Percentiles rank a stretch among this genome's conserved stretches.
Conservation (phyloP, 2,888 invertebrate genomes). For the Drosophila colorata region DNA sequence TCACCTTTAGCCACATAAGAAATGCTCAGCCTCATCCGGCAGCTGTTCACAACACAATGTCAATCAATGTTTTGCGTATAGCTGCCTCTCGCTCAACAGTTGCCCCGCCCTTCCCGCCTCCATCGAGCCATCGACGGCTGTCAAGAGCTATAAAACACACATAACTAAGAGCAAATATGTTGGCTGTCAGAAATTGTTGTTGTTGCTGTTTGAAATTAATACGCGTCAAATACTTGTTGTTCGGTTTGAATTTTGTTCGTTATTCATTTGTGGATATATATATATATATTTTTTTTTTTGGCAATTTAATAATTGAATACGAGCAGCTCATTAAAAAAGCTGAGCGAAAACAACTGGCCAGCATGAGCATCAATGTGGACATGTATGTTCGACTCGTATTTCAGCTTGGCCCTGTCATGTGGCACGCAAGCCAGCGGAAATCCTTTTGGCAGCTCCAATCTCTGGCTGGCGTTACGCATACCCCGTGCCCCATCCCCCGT, state of each 20-base stretch:
- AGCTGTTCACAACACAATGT: conserved; percentile 69
- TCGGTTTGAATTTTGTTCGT: neutral
- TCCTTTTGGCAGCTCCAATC: conserved; percentile 55
- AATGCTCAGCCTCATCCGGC: conserved; percentile 37
- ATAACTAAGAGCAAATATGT: conserved; percentile 53
- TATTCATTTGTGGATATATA: neutral
- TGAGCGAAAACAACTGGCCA: conserved; percentile 50
- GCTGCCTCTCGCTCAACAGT: neutral
- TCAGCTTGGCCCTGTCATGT: conserved; percentile 48
- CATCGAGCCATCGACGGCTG: conserved; percentile 20
- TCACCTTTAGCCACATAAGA: conserved; percentile 5
- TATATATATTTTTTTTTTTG: conserved; percentile 5
- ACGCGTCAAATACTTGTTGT: conserved; percentile 24
- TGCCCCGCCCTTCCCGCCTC: too few relatives aligned
- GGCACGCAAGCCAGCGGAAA: conserved; percentile 64
- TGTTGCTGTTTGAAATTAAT: conserved; percentile 35
- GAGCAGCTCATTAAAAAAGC: conserved; percentile 40
- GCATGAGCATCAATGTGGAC: conserved; percentile 12
- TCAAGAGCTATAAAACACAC: conserved; percentile 31
- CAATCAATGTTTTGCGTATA: conserved; percentile 55
- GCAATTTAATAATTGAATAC: conserved; percentile 43
- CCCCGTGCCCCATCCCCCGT: neutral
- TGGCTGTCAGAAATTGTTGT: conserved; percentile 16
- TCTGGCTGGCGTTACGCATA: conserved; percentile 23
- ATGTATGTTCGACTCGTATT: conserved; percentile 19